Base-by-base conservation (phyloP, 2,888 invertebrate species). In the Helicoverpa assulta region DNA sequence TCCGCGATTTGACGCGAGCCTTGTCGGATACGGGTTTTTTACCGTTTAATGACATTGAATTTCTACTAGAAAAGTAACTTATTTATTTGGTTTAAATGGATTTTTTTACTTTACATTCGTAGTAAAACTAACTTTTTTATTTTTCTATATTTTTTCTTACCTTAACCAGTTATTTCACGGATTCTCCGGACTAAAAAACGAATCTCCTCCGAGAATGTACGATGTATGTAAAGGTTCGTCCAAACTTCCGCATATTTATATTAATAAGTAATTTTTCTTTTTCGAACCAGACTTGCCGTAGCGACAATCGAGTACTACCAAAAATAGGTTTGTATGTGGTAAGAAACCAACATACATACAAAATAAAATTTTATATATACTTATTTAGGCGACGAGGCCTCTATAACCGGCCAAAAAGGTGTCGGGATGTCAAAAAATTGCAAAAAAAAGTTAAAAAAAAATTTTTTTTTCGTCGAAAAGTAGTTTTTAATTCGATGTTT, bases 241-340 rank as follows among this genome's bases (percentile, higher is more conserved):
- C 68, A 75, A 69, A 80, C 70, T 67, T 66, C 85, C 81, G 81
- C 79, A 67, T 78, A 81, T 73, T 26, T 82, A 83, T 82, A 84
- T 94, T 94, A 94, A 94, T 89, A 80, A 90, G 88, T 88, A 87
- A 86, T 92, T 95, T 94, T 93, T 92, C 90, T 94, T 91, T 40
- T 90, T 86, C 90, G 91, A 89, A 91, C 92, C 93, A 93, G 93
- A 93, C 90, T 90, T 87, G 95, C 94, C 93, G 86, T 90, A 89
- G 91, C 89, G 84, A 89, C 87, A 86, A 87, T 86, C 88, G 82
- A 87, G 84, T 72, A 67, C 83, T 62, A 43, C 80, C 83, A 8
- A 33, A 8, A 33, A 93, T 95, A 95, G 95, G 95, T 95, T 95
- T 95, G 95, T 95, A 95, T 95, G 95, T 95, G 95, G 95, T 95